Conservation (phyloP, 2,113 vertebrate genomes). For the Ursus arctos region DNA sequence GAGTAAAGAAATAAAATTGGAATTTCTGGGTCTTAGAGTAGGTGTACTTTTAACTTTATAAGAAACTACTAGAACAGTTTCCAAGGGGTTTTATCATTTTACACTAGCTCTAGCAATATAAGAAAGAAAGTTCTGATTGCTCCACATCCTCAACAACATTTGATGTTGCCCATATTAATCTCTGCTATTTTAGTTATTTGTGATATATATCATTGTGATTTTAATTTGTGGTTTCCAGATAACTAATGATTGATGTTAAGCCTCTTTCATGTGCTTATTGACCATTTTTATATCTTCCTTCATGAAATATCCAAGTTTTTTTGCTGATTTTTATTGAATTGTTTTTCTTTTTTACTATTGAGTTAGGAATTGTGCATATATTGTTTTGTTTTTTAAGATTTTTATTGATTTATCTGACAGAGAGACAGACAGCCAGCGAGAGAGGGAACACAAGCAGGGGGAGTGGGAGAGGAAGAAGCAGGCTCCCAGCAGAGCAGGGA, state of each 20-base stretch:
- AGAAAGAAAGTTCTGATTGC: background rate
- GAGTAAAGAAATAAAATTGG: conserved; percentile 1
- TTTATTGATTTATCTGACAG: too few species aligned
- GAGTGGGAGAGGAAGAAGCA: too few species aligned
- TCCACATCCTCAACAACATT: background rate
- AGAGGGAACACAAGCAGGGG: too few species aligned
- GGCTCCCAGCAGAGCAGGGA: too few species aligned
- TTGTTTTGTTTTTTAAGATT: background rate
- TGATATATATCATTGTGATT: background rate
- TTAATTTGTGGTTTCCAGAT: background rate
- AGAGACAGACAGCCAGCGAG: too few species aligned
- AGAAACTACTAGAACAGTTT: conserved; percentile 44
- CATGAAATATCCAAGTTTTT: background rate
- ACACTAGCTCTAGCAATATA: background rate
- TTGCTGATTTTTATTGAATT: background rate
- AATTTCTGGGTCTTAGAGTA: background rate
- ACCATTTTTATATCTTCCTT: background rate
- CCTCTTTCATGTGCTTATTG: background rate
- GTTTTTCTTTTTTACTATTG: background rate
- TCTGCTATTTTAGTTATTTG: conserved; percentile 5
- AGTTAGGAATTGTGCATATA: background rate
- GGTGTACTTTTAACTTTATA: conserved; percentile 17
- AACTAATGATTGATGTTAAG: background rate
- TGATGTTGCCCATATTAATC: background rate
- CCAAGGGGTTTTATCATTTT: background rate